A percentile compares a stretch with the other conserved stretches of the same genome.
Conservation (phyloP, 64 coral and sea anemone genomes). For the Actinia equina region DNA sequence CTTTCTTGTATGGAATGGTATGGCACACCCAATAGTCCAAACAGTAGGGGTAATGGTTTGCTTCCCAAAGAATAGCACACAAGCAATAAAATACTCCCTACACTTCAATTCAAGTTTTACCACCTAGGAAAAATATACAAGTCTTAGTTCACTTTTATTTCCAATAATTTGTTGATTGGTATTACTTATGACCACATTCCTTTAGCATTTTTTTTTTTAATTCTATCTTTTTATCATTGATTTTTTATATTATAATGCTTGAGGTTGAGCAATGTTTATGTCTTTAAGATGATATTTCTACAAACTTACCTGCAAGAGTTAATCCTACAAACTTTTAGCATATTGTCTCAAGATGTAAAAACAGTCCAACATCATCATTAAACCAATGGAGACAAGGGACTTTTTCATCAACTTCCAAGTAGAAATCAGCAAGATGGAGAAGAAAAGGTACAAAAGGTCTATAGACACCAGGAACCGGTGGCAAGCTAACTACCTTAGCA, state of each 20-base stretch:
- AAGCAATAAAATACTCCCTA: neutral
- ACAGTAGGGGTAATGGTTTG: neutral
- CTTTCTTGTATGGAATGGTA: neutral
- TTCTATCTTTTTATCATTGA: no score
- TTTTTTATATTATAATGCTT: no score
- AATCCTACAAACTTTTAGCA: no score
- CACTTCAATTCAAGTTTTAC: neutral
- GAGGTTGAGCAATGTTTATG: no score
- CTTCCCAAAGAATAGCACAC: neutral
- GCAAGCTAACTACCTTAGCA: neutral
- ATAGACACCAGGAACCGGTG: conserved; percentile 39
- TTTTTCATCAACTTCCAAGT: conserved; percentile 45
- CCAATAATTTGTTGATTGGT: no score
- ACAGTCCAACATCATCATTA: neutral
- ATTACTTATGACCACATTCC: no score
- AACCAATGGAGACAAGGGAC: conserved; percentile 29
- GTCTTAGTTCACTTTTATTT: no score
- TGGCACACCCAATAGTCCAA: neutral
- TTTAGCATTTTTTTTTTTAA: no score
- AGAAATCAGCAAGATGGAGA: conserved; percentile 51
- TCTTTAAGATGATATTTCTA: no score
- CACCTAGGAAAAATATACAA: no score
- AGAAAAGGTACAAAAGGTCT: conserved; percentile 66
- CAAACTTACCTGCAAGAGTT: no score
- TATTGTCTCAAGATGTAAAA: no score